phyloP scores from a whole-genome alignment of 2,797 vertebrate genomes.

The Poeciliopsis paucimaculata region DNA sequence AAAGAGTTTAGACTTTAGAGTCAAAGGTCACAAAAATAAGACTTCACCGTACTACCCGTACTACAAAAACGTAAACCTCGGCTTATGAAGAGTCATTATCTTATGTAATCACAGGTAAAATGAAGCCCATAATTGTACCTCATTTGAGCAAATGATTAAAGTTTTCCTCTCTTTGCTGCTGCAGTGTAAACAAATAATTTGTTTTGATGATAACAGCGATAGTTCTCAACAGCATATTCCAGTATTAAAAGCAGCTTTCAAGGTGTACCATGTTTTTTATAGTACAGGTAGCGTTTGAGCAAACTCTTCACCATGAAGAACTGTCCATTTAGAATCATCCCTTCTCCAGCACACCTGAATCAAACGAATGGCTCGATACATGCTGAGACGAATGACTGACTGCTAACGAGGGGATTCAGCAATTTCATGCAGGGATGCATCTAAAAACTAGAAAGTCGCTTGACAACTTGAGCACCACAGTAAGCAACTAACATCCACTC shows the following conservation, averaged over 20 bases:
- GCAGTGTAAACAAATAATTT: not conserved
- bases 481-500: not conserved
- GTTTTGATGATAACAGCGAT: not conserved
- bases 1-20: not conserved
- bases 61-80: not conserved
- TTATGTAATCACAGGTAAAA: not conserved
- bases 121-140: not conserved
- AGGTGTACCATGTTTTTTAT: not conserved
- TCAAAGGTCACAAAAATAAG: not conserved
- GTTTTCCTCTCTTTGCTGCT: not conserved
- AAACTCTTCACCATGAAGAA: not conserved
- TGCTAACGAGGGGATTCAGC: not conserved
- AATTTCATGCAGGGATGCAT: not conserved
- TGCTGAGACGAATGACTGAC: not conserved
- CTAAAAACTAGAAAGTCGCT: not conserved
- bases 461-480: not conserved
- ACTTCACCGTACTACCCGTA: not conserved
- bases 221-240: not conserved
- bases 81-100: not conserved
- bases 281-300: not conserved
- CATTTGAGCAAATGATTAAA: not conserved
- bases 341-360: not conserved
- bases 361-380: not conserved
- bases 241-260: not conserved
- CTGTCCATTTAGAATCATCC: not conserved